phyloP scores from a whole-genome alignment of 2,797 vertebrate species.

The Saxicola maurus region DNA sequence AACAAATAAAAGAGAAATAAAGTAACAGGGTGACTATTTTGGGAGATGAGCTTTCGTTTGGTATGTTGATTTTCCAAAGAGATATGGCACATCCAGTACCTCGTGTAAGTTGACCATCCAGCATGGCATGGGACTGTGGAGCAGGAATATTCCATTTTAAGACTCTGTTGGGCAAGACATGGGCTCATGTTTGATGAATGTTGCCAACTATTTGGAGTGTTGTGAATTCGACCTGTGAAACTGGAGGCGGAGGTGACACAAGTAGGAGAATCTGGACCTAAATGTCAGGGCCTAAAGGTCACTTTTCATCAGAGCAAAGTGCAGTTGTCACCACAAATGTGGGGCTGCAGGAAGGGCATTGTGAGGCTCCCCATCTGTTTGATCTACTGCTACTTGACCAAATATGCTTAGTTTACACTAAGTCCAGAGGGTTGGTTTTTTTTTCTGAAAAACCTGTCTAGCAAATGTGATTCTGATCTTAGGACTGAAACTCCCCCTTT shows the following conservation, averaged over 20 bases:
- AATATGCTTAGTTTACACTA: background rate
- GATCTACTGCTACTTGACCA: background rate
- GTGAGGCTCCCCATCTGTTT: background rate
- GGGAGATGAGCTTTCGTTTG: background rate
- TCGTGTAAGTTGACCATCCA: background rate
- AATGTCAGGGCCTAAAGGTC: constrained; percentile 54
- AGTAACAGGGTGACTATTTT: constrained; percentile 16
- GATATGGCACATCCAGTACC: background rate
- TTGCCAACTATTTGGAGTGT: constrained; percentile 21
- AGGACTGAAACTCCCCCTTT: background rate
- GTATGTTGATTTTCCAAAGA: constrained; percentile 11
- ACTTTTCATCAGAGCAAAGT: background rate
- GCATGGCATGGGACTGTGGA: background rate
- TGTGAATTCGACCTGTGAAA: constrained; percentile 52
- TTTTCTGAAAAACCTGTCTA: background rate
- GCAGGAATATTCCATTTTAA: constrained; percentile 14
- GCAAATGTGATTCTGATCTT: background rate
- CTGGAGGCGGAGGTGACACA: constrained; percentile 41
- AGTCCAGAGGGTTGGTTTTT: background rate
- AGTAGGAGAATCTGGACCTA: constrained; percentile 29
- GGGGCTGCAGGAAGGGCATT: background rate
- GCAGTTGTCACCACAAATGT: constrained; percentile 23
- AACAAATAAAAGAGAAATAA: constrained; percentile 40
- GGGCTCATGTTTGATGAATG: background rate
- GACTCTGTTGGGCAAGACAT: background rate